Evolutionary conservation across 2,888 invertebrate species (phyloP).

Genomic region (Nesidiocoris tenuis): DNA sequence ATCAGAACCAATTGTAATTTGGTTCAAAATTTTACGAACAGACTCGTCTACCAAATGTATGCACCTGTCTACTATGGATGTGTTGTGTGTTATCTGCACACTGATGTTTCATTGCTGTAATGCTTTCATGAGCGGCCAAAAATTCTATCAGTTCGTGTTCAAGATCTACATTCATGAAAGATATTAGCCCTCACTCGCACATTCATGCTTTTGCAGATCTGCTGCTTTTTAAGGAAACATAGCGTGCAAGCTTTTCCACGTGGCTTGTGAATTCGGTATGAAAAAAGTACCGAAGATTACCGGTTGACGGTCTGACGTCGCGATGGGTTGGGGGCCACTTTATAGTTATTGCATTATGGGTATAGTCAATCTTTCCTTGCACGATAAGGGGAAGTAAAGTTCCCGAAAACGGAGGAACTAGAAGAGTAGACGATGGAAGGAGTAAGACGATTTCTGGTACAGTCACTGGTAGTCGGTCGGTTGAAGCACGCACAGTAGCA

Average conservation of each 20-base stretch:
- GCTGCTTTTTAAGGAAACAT: no score
- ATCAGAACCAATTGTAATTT: no score
- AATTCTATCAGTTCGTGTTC: no score
- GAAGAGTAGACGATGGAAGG: neutral
- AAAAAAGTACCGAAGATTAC: neutral
- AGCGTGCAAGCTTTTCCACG: neutral
- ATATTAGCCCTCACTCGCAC: no score
- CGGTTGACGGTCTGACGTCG: neutral
- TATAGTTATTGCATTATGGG: constrained; percentile 10
- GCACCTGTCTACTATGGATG: no score
- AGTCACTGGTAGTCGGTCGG: constrained; percentile 2
- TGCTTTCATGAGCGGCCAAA: no score
- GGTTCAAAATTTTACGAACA: no score
- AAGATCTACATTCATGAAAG: no score
- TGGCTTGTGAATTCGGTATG: neutral
- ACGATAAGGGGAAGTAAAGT: neutral
- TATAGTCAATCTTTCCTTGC: constrained; percentile 9
- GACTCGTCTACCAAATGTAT: no score
- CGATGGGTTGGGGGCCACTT: neutral
- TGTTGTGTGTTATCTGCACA: no score
- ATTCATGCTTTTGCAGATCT: no score
- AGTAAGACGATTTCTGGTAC: neutral
- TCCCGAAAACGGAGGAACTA: neutral
- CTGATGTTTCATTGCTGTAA: no score
- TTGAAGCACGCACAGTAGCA: neutral